Percentiles rank a stretch among this genome's conserved stretches.
These are phyloP conservation scores for Electrophaes corylata DNA, from an alignment of 2,888 invertebrate genomes.

Conservation along the genomic window DNA sequence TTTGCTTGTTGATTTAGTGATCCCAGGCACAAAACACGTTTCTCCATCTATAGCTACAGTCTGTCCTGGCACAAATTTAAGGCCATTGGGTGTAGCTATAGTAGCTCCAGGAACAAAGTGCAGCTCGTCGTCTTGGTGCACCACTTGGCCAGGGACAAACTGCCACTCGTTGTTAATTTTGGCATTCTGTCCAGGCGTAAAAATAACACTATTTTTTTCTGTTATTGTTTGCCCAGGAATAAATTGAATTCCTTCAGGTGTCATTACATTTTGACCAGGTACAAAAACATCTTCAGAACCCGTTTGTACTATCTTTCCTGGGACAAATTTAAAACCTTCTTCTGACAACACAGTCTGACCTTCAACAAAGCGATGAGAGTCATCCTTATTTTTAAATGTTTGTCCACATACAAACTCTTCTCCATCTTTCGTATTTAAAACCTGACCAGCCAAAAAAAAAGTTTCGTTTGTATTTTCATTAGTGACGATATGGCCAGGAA, in stretches of 20 bases:
- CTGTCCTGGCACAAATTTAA: conserved; percentile 87
- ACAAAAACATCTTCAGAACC: conserved; percentile 81
- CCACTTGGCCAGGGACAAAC: conserved; percentile 86
- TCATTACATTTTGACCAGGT: conserved; percentile 85
- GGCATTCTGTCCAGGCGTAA: conserved; percentile 87
- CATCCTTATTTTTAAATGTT: conserved; percentile 83
- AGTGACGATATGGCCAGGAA: conserved; percentile 89
- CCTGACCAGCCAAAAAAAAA: conserved; percentile 89
- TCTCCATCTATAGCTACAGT: conserved; percentile 80
- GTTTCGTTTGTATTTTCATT: conserved; percentile 83
- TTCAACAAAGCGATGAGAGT: conserved; percentile 82
- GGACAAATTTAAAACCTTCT: conserved; percentile 86
- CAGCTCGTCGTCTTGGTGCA: conserved; percentile 81
- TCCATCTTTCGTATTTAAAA: conserved; percentile 82
- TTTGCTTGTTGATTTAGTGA: conserved; percentile 74
- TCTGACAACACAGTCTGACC: conserved; percentile 86
- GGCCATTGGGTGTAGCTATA: conserved; percentile 85
- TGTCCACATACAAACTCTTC: conserved; percentile 87
- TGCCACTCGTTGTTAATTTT: conserved; percentile 83
- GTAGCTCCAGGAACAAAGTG: conserved; percentile 87
- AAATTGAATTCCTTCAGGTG: conserved; percentile 85
- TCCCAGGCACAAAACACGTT: conserved; percentile 85
- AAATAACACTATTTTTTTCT: conserved; percentile 76
- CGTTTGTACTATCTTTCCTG: conserved; percentile 82
- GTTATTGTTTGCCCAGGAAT: conserved; percentile 86